Evolutionary conservation across 1,140 invertebrate species (phyloP), one percentile per base, ranked within the genome.

Genomic region (Eciton burchellii): DNA sequence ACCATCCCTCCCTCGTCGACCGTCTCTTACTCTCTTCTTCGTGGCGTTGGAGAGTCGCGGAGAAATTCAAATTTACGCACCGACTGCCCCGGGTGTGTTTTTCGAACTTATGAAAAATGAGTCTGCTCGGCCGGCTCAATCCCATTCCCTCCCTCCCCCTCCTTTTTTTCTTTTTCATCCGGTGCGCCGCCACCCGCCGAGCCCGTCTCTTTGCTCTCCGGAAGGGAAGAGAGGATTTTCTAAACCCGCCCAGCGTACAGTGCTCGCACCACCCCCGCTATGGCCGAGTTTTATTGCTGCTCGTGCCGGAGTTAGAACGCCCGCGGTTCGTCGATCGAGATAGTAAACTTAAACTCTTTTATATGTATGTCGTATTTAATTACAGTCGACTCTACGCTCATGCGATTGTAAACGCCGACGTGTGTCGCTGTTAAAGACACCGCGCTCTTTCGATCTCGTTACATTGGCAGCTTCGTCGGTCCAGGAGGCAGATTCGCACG

Each of bases 21-120:
- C 35, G 35, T 6, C 35, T 74, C 72, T 74, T 41, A 62, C 29
- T 54, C 35, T 49, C 72, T 19, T 21, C 66, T 16, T 26, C 41
- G 26, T 65, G 26, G 59, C 19, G n/a, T 62, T 21, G 35, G 29
- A 74, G 88, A 90, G 88, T 86, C 83, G 70, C 85, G 82, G 81
- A 88, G 91, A 92, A 93, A 93, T 93, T 93, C 90, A 93, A 94
- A 94, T 93, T 93, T 93, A 92, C 91, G 91, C 88, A 88, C 84
- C 87, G 85, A 89, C 84, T 84, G 85, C 81, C 77, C 79, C 83
- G 85, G 88, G 82, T 84, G 82, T 92, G 90, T 93, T 93, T 93
- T 92, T 91, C 91, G 88, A 91, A 92, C 89, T 91, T 91, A 91
- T 93, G 92, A 94, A 93, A 94, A 93, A 94, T 92, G 92, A 92